Percentiles rank a stretch among this genome's conserved stretches.
These are phyloP conservation scores for Oscheius sp. DNA, from an alignment of 2,888 invertebrate genomes.

Conservation along the genomic window DNA sequence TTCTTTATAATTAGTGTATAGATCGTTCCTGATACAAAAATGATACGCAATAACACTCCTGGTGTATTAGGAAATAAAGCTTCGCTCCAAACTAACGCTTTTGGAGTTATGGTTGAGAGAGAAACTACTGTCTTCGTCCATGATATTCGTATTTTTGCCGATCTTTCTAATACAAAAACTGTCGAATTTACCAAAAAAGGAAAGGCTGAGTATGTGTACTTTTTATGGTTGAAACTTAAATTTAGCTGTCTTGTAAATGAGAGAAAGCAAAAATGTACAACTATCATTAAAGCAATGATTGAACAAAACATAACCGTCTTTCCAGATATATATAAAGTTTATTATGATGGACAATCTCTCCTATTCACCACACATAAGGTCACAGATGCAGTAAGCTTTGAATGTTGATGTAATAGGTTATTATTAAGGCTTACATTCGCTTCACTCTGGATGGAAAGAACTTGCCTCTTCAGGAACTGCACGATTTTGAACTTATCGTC, in stretches of 20 bases:
- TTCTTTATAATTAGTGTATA: no score
- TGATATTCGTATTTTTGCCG: conserved; percentile 33
- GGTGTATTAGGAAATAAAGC: conserved; percentile 16
- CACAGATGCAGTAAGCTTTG: no score
- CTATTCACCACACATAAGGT: conserved; percentile 35
- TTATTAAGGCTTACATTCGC: neutral
- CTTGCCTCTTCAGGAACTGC: neutral
- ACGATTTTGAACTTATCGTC: neutral
- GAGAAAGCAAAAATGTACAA: conserved; percentile 37
- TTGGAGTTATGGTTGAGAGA: conserved; percentile 35
- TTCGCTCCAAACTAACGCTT: conserved; percentile 39
- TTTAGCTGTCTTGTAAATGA: conserved; percentile 37
- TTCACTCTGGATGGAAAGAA: neutral
- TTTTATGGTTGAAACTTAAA: neutral
- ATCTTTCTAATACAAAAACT: conserved; percentile 32
- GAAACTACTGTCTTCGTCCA: conserved; percentile 34
- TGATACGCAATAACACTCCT: neutral
- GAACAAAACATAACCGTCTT: conserved; percentile 31
- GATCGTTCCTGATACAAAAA: neutral
- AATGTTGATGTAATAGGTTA: no score
- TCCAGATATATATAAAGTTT: conserved; percentile 25
- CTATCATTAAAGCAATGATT: conserved; percentile 29
- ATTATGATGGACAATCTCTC: conserved; percentile 44
- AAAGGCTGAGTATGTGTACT: conserved; percentile 39
- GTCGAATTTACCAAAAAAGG: conserved; percentile 45